Conservation (phyloP, 2,888 invertebrate genomes). For the Drosophila anomalata region DNA sequence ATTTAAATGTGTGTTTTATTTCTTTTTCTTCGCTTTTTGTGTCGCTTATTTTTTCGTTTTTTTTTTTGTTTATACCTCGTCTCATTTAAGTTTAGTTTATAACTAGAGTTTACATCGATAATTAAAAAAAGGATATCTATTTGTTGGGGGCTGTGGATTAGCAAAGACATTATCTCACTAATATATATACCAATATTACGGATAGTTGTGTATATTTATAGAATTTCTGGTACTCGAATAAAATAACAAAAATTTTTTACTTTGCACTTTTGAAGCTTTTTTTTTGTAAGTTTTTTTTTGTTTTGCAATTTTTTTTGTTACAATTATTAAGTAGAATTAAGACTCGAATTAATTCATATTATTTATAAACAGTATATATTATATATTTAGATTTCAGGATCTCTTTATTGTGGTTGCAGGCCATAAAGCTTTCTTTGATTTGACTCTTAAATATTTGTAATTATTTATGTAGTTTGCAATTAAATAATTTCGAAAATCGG, state of each 20-base stretch:
- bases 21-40: slow-evolving; percentile 37
- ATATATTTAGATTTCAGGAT: slow-evolving; percentile 22
- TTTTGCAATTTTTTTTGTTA: slow-evolving; percentile 30
- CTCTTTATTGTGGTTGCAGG: slow-evolving; percentile 36
- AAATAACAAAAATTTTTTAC: slow-evolving; percentile 49
- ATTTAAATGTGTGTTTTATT: slow-evolving; percentile 46
- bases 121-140: slow-evolving; percentile 65
- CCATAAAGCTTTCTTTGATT: slow-evolving; percentile 48
- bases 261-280: slow-evolving; percentile 65
- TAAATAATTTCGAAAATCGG: background rate
- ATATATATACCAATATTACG: slow-evolving; percentile 55
- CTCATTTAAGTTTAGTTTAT: slow-evolving; percentile 59
- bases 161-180: slow-evolving; percentile 59
- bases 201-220: slow-evolving; percentile 31
- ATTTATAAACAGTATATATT: slow-evolving; percentile 45
- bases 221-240: slow-evolving; percentile 61
- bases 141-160: slow-evolving; percentile 28
- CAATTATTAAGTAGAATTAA: slow-evolving; percentile 39
- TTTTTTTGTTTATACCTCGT: slow-evolving; percentile 39
- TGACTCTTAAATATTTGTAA: slow-evolving; percentile 24
- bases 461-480: slow-evolving; percentile 2
- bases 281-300: slow-evolving; percentile 27
- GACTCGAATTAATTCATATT: slow-evolving; percentile 37
- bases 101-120: slow-evolving; percentile 75
- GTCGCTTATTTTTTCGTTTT: slow-evolving; percentile 31